Conservation (phyloP, 2,888 invertebrate genomes). For the Portevinia maculata region DNA sequence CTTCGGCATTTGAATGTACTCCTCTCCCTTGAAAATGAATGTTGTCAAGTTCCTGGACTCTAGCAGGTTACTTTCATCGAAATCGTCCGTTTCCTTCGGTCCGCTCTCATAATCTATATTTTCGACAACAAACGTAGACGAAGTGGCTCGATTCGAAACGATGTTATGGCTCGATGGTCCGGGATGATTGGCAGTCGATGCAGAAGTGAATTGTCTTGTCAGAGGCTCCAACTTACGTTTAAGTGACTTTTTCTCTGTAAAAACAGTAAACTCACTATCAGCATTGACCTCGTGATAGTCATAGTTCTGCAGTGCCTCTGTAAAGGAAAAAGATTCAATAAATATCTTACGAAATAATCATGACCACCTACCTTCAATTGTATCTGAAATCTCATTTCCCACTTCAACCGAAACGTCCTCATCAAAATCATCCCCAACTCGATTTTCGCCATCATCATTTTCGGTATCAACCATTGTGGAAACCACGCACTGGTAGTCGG, state of each 20-base stretch:
- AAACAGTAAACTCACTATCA: conserved; percentile 21
- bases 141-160: conserved; percentile 33
- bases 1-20: conserved; percentile 81
- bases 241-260: conserved; percentile 1
- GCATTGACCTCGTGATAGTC: conserved; percentile 20
- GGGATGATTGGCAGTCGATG: neutral
- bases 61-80: conserved; percentile 44
- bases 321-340: neutral
- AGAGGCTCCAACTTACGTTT: conserved; percentile 42
- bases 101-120: neutral
- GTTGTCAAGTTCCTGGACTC: conserved; percentile 77
- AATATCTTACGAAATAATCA: neutral
- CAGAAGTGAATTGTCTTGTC: neutral
- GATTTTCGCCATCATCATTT: neutral
- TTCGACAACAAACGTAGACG: conserved; percentile 19
- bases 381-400: conserved; percentile 34
- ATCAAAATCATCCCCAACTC: neutral
- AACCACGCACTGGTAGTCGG: conserved; percentile 54
- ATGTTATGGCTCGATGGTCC: neutral
- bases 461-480: conserved; percentile 50
- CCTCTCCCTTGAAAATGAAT: conserved; percentile 80
- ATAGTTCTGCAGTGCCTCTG: conserved; percentile 24
- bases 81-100: neutral
- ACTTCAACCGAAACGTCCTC: conserved; percentile 27
- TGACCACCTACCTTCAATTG: conserved; percentile 33